phyloP scores from a whole-genome alignment of 2,113 vertebrate species.

The Salvelinus namaycush region DNA sequence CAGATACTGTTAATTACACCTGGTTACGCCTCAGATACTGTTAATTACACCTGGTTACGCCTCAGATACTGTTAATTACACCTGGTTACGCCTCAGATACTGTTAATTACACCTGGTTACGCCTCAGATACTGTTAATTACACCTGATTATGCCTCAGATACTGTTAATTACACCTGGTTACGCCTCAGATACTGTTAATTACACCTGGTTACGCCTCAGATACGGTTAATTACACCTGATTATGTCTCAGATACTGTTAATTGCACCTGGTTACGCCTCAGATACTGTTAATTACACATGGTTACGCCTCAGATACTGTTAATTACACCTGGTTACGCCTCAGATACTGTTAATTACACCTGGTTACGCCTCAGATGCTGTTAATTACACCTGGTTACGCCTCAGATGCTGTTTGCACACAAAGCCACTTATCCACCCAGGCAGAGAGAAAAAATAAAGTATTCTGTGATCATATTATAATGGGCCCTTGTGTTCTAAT shows the following conservation, averaged over 20 bases:
- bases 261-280: too few species aligned
- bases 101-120: background rate
- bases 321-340: conserved; percentile 33
- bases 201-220: too few species aligned
- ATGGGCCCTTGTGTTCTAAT: conserved; percentile 14
- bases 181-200: too few species aligned
- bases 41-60: background rate
- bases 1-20: too few species aligned
- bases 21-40: background rate
- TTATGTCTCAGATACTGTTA: too few species aligned
- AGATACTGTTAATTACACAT: background rate
- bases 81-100: background rate
- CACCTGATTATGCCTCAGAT: background rate
- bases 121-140: too few species aligned
- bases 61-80: too few species aligned
- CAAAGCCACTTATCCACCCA: conserved; percentile 22
- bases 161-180: background rate
- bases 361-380: too few species aligned
- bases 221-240: background rate
- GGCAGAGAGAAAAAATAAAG: background rate
- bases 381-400: too few species aligned
- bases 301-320: background rate
- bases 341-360: background rate
- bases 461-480: background rate
- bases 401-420: background rate